Percentiles rank a stretch among this genome's conserved stretches.
Evolutionary conservation across 1,140 invertebrate genomes (phyloP).

Genomic region (Brachionus rotundiformis): DNA sequence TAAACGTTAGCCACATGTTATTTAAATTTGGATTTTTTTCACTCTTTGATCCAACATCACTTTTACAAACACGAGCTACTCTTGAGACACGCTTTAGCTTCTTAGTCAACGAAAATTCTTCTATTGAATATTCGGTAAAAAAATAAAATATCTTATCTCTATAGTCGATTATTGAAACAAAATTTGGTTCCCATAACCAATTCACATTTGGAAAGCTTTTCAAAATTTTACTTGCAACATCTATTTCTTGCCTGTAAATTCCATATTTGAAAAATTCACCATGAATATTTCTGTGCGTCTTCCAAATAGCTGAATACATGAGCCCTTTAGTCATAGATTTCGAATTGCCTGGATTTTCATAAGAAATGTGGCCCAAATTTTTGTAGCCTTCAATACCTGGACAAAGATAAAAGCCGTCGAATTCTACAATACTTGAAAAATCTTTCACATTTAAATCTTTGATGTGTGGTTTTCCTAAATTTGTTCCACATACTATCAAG

Average conservation of each 20-base stretch:
- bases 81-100: not conserved
- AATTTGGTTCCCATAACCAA: conserved; percentile 42
- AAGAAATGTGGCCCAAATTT: conserved; percentile 34
- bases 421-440: conserved; percentile 35
- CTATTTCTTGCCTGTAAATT: conserved; percentile 44
- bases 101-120: not conserved
- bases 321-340: not conserved
- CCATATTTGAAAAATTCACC: not conserved
- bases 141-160: conserved; percentile 11
- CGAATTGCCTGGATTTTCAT: not conserved
- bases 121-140: conserved; percentile 43
- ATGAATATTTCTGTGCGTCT: not conserved
- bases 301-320: conserved; percentile 43
- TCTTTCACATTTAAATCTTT: conserved; percentile 33
- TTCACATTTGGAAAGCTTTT: not conserved
- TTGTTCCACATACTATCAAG: conserved; percentile 28
- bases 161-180: conserved; percentile 21
- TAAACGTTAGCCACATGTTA: conserved; percentile 2
- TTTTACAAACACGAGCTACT: conserved; percentile 15
- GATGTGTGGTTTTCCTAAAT: conserved; percentile 23
- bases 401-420: conserved; percentile 26
- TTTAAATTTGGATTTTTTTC: not conserved
- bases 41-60: not conserved
- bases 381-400: not conserved
- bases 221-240: conserved; percentile 31